Percentiles rank a stretch among this genome's conserved stretches.
Conservation (phyloP, 2,888 invertebrate genomes). For the Agonopterix heracliana region DNA sequence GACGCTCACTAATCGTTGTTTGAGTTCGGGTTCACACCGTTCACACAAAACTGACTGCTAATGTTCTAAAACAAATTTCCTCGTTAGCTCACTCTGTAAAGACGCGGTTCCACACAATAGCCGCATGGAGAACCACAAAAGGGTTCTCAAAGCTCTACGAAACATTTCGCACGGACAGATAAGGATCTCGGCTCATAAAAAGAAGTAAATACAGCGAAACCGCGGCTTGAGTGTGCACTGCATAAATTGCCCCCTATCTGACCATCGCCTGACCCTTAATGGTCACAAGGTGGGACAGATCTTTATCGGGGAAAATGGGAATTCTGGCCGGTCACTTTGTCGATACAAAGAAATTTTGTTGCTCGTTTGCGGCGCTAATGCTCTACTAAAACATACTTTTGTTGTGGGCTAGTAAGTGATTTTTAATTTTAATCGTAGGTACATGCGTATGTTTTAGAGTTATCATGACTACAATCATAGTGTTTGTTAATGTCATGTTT, state of each 20-base stretch:
- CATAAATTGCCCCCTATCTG: conserved; percentile 68
- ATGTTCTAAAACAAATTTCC: conserved; percentile 11
- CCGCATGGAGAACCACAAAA: conserved; percentile 17
- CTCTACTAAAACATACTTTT: conserved; percentile 24
- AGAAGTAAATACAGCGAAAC: conserved; percentile 53
- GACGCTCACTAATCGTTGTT: too few relatives aligned
- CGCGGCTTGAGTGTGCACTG: conserved; percentile 57
- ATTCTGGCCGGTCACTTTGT: conserved; percentile 54
- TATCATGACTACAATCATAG: too few relatives aligned
- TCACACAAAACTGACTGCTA: conserved; percentile 12
- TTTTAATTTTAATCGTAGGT: too few relatives aligned
- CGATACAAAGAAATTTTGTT: conserved; percentile 61
- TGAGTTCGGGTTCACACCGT: too few relatives aligned
- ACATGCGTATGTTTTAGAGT: too few relatives aligned
- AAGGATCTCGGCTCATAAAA: conserved; percentile 53
- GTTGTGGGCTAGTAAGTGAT: not conserved
- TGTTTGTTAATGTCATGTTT: too few relatives aligned
- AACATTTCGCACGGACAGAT: conserved; percentile 51
- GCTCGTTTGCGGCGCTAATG: conserved; percentile 50
- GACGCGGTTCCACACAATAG: conserved; percentile 11
- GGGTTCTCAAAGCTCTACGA: conserved; percentile 20
- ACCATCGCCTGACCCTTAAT: conserved; percentile 69
- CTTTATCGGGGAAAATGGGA: conserved; percentile 62
- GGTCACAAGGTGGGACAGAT: conserved; percentile 68
- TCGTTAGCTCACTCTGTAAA: conserved; percentile 9